Evolutionary conservation across 2,113 vertebrate species (phyloP), one percentile per base, ranked within the genome.

Genomic region (Leucosticte australis): DNA sequence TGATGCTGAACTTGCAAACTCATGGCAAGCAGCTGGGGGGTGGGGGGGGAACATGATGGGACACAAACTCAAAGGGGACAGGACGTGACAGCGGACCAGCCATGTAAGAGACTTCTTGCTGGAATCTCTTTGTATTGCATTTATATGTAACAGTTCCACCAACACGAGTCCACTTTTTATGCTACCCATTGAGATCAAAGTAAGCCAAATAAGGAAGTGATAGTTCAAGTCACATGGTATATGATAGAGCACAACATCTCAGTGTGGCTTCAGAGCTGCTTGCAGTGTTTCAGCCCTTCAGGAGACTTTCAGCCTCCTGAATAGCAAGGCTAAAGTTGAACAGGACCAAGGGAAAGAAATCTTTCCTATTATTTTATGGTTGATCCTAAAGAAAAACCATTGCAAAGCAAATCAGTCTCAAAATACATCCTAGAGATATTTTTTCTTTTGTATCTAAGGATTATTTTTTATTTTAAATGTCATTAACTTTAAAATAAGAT

Each of bases 41-140:
- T 3, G 10, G 9, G 10, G 23, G 57, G 35, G 42, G 33, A 59
- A 59, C 6, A 7, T 0, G 3, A 59, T 8, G 11, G 39, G 30
- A 68, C n/a, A 30, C 19, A 76, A n/a, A 31, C 52, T 19, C 28
- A 60, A 17, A 69, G 26, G 8, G 26, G 55, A 62, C 41, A 42
- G 8, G 49, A 73, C 6, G 0, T 20, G 47, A 59, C 3, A 13
- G 37, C 37, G 50, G 49, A 76, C 12, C 2, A 8, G 46, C 70
- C 4, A 0, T 0, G 0, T 13, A n/a, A 39, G 41, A 55, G 22
- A 31, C 15, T 82, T 31, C 37, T 26, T 2, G 2, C 16, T 42
- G 41, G 15, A 4, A 65, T 42, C 90, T 62, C 67, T 80, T 53
- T 26, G n/a, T 10, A 28, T 59, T 44, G 31, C 10, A 22, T 24